Percentiles rank a stretch among this genome's conserved stretches.
Conservation (phyloP, 2,888 invertebrate species). For the Habroteleia sp. region DNA sequence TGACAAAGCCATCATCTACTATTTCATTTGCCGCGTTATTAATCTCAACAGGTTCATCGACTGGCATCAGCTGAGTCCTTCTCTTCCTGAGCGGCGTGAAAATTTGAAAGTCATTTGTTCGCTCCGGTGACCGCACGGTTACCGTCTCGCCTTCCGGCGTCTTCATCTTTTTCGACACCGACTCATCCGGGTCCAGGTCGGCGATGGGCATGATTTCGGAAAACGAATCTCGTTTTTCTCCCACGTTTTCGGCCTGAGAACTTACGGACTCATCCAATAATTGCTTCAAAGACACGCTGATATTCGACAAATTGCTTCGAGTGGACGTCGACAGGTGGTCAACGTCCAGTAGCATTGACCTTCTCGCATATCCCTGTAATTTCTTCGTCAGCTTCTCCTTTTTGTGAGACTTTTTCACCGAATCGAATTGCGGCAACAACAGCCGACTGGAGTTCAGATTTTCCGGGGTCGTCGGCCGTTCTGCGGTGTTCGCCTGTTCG, state of each 20-base stretch:
- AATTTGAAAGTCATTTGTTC: conserved; percentile 74
- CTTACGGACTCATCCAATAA: conserved; percentile 25
- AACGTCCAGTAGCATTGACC: conserved; percentile 66
- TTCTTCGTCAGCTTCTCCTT: conserved; percentile 74
- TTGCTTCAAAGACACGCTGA: conserved; percentile 35
- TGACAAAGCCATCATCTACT: conserved; percentile 31
- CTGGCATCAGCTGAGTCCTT: conserved; percentile 52
- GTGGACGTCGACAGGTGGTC: conserved; percentile 28
- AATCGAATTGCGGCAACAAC: conserved; percentile 72
- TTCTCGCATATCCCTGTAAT: conserved; percentile 65
- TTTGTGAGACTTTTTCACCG: conserved; percentile 76
- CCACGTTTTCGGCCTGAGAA: background rate
- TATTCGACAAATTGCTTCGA: conserved; percentile 21
- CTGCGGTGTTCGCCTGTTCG: conserved; percentile 15
- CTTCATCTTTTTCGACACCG: conserved; percentile 67
- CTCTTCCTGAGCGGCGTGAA: conserved; percentile 75
- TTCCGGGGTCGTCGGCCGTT: conserved; percentile 74
- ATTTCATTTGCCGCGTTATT: background rate
- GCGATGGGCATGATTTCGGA: conserved; percentile 14
- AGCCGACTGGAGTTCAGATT: conserved; percentile 75
- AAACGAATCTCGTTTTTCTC: conserved; percentile 13
- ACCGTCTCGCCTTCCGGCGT: conserved; percentile 53
- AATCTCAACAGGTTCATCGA: conserved; percentile 20
- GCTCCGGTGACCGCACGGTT: conserved; percentile 55
- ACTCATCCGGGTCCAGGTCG: conserved; percentile 20